Percentiles rank a stretch among this genome's conserved stretches.
Evolutionary conservation across 23 tunicate species (phyloP).

Genomic region (Ascidia mentula): DNA sequence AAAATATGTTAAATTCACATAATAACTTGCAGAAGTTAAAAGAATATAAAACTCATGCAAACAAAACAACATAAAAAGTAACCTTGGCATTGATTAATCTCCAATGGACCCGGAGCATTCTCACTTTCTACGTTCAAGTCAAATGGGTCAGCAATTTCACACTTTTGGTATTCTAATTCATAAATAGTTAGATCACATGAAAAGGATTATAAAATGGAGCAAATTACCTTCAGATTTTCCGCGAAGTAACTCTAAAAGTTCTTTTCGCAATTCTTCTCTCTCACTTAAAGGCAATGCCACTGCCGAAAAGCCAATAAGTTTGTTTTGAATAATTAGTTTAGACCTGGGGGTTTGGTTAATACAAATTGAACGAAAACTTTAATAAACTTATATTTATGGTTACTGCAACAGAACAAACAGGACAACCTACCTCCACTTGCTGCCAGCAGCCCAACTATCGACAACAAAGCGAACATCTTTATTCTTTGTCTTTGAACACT

Average conservation of each 20-base stretch:
- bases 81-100: constrained; percentile 4
- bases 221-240: background rate
- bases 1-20: background rate
- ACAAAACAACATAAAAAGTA: no score
- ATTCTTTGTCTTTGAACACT: background rate
- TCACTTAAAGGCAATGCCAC: background rate
- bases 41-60: no score
- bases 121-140: background rate
- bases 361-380: no score
- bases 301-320: background rate
- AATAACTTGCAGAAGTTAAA: background rate
- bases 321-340: background rate
- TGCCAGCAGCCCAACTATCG: background rate
- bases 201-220: background rate
- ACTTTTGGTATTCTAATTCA: background rate
- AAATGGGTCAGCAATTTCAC: background rate
- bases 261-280: background rate
- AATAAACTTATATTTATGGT: no score
- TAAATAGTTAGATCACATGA: background rate
- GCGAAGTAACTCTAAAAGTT: background rate
- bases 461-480: background rate
- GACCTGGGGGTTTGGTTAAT: no score
- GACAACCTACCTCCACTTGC: background rate
- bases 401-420: background rate
- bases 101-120: background rate